Percentiles rank a stretch among this genome's conserved stretches.
These are phyloP conservation scores for Lepidocyrtoides sp. DNA, from an alignment of 2,888 invertebrate species.

Conservation along the genomic window DNA sequence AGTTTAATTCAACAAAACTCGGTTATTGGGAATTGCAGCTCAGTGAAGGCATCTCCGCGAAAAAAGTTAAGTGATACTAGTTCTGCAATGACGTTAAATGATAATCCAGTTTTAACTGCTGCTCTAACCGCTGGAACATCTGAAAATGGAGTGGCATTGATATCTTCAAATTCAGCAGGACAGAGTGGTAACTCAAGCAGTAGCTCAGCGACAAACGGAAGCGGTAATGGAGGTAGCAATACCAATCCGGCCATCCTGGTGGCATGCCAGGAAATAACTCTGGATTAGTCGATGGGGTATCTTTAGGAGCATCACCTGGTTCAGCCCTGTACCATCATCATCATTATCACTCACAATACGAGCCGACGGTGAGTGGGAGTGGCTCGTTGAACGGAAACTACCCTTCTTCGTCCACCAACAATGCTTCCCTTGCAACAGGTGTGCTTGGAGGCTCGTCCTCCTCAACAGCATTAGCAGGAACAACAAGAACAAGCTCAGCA, in stretches of 20 bases:
- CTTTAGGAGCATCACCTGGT: conserved; percentile 67
- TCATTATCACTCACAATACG: conserved; percentile 68
- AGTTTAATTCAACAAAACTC: conserved; percentile 42
- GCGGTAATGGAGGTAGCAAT: conserved; percentile 41
- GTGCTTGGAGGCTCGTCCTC: conserved; percentile 30
- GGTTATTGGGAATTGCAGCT: not conserved
- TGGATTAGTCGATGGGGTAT: conserved; percentile 40
- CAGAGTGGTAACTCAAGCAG: not conserved
- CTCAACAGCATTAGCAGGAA: conserved; percentile 19
- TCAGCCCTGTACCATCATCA: conserved; percentile 67
- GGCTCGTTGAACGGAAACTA: conserved; percentile 69
- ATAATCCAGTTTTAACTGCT: conserved; percentile 59
- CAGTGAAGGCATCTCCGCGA: conserved; percentile 13
- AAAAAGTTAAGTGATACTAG: conserved; percentile 48
- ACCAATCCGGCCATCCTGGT: conserved; percentile 52
- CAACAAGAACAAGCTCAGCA: conserved; percentile 24
- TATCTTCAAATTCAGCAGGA: conserved; percentile 2
- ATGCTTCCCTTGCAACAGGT: conserved; percentile 58
- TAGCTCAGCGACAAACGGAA: not conserved
- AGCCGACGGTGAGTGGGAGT: conserved; percentile 63
- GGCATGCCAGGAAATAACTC: not conserved
- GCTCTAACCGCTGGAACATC: conserved; percentile 31
- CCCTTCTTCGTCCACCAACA: conserved; percentile 69
- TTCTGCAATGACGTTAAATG: conserved; percentile 59
- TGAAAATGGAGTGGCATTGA: not conserved